These are phyloP conservation scores for Neolamprologus tretocephalus DNA, from an alignment of 2,113 vertebrate genomes.

Conservation along the genomic window DNA sequence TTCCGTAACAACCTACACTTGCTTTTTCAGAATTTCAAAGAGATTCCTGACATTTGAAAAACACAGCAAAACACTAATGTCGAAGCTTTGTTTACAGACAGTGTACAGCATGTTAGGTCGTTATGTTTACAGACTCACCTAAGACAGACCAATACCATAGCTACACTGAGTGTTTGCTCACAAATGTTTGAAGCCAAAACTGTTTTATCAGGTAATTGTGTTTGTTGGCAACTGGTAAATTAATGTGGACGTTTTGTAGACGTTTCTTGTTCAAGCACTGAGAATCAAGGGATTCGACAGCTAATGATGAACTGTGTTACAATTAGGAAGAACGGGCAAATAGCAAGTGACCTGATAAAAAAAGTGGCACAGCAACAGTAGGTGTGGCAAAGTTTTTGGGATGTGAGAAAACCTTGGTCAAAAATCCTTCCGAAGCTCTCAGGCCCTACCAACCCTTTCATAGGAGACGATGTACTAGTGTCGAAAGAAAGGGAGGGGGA, in stretches of 20 bases:
- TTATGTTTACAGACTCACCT: not conserved
- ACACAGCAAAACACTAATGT: not conserved
- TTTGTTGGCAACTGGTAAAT: not conserved
- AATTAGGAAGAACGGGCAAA: not conserved
- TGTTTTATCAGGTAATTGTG: constrained; percentile 39
- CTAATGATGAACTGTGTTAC: not conserved
- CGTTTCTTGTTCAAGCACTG: not conserved
- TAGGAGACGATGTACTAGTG: constrained; percentile 73
- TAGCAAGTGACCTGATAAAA: constrained; percentile 70
- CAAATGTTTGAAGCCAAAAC: not conserved
- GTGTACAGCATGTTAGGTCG: not conserved
- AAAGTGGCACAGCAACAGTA: constrained; percentile 79
- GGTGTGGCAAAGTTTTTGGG: constrained; percentile 96
- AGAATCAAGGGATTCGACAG: not conserved
- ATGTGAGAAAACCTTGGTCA: constrained; percentile 93
- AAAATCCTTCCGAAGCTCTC: constrained; percentile 98
- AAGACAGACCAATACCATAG: not conserved
- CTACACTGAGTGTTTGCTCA: not conserved
- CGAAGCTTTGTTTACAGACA: not conserved
- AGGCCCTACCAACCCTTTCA: constrained; percentile 78
- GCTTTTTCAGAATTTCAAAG: not conserved
- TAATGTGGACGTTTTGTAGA: not conserved
- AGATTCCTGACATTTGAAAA: not conserved
- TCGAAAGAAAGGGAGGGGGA: not conserved
- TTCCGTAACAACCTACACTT: constrained; percentile 1